phyloP scores from a whole-genome alignment of 92 coral and sea anemone genomes.

The Epizoanthus fatuus region DNA sequence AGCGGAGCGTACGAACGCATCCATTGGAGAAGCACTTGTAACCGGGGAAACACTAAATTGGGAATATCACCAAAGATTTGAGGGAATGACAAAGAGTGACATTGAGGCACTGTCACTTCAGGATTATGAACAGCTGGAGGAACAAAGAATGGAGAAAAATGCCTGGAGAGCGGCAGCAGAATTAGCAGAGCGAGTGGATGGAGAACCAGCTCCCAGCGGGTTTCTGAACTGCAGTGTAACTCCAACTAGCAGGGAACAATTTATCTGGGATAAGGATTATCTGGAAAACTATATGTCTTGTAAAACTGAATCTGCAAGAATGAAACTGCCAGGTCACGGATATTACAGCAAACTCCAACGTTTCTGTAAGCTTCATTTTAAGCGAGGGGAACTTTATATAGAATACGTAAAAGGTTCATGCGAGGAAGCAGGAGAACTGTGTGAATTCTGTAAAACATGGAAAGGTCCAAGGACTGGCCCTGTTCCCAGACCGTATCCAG shows the following conservation, averaged over 20 bases:
- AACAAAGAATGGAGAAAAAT: slow-evolving; percentile 64
- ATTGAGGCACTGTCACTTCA: slow-evolving; percentile 58
- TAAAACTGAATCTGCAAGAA: slow-evolving; percentile 54
- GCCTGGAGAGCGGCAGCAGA: slow-evolving; percentile 74
- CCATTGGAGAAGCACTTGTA: slow-evolving; percentile 77
- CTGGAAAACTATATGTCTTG: slow-evolving; percentile 45
- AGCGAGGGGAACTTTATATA: slow-evolving; percentile 62
- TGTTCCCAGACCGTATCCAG: slow-evolving; percentile 80
- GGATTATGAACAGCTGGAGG: slow-evolving; percentile 64
- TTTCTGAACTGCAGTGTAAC: slow-evolving; percentile 50
- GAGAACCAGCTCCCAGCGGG: slow-evolving; percentile 70
- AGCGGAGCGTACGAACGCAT: slow-evolving; percentile 68
- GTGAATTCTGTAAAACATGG: slow-evolving; percentile 67
- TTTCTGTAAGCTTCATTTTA: slow-evolving; percentile 20
- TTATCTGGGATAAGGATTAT: slow-evolving; percentile 36
- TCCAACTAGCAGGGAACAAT: slow-evolving; percentile 31
- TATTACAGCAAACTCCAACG: slow-evolving; percentile 41
- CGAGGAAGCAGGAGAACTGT: slow-evolving; percentile 32
- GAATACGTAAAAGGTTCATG: slow-evolving; percentile 67
- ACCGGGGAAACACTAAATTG: slow-evolving; percentile 72
- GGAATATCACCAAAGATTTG: slow-evolving; percentile 58
- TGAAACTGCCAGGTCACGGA: slow-evolving; percentile 54
- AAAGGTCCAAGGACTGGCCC: slow-evolving; percentile 53
- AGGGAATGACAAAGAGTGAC: slow-evolving; percentile 51
- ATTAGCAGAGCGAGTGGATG: slow-evolving; percentile 60